Conservation (phyloP, 2,113 vertebrate species). For the Taxidea taxus region DNA sequence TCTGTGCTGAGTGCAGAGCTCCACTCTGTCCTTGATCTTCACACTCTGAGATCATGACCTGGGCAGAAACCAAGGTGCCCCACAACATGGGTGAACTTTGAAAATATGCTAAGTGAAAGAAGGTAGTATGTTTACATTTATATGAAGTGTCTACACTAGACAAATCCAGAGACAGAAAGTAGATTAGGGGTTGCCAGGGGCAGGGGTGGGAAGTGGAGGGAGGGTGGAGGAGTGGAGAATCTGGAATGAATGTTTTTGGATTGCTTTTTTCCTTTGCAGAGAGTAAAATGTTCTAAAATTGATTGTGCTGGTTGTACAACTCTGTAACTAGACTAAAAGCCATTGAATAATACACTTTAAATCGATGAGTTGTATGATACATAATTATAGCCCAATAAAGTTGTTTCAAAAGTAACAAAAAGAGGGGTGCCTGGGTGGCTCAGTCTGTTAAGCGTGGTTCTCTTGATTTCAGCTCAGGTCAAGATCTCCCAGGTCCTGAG, state of each 20-base stretch:
- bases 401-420: background rate
- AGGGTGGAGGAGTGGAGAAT: background rate
- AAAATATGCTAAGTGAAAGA: constrained; percentile 13
- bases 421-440: background rate
- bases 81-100: background rate
- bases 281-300: background rate
- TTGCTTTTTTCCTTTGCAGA: background rate
- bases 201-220: too few relatives aligned
- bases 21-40: background rate
- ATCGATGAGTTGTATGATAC: background rate
- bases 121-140: background rate
- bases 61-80: background rate
- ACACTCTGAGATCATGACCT: background rate
- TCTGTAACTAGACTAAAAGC: background rate
- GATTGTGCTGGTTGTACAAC: background rate
- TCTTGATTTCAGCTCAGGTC: background rate
- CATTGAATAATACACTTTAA: background rate
- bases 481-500: background rate
- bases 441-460: background rate
- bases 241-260: background rate
- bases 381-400: background rate
- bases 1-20: background rate
- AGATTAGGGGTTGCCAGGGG: background rate
- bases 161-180: background rate
- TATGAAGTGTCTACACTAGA: background rate